Evolutionary conservation across 2,888 invertebrate species (phyloP), one percentile per base, ranked within the genome.

Genomic region (Drosophila atroscutellata): DNA sequence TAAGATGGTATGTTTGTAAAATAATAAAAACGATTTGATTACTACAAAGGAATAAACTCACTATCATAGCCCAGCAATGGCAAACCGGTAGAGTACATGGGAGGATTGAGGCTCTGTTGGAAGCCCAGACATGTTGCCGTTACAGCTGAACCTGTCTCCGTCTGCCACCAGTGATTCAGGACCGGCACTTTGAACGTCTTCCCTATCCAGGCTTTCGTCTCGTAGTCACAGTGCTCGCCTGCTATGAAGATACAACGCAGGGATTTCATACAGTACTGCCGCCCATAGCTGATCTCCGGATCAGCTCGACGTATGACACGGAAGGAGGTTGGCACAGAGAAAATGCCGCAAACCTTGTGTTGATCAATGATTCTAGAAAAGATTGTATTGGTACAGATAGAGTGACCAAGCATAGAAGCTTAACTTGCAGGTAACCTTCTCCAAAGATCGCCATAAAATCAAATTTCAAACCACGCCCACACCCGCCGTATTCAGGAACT

Each of bases 161-260:
- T 98, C 94, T 99, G 99, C 98, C 99, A 99, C 98, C 98, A 99
- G 92, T 99, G 97, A 92, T 99, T 98, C 60, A 98, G 92, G 4
- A 98, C 94, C 0, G 97, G 97, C 11, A 96, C 96, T 65, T 95
- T 94, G 88, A 97, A 96, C 9, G 94, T 94, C 67, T 94, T 94
- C 88, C 95, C 95, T 7, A 96, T 95, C 97, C 97, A 97, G 9
- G 93, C 89, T 94, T 97, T 96, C 0, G 98, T 98, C 90, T 98
- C 98, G 80, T 96, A 95, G 91, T 99, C 99, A 91, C 98, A 97
- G 90, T 98, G 98, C 91, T 99, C 99, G 0, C 99, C 99, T 52
- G 98, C 98, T 7, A 97, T 95, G 92, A 97, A 97, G 62, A 98
- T 94, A 2, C 94, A 94, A 74, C 95, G 95, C 71, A 97, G 92